Percentiles rank a stretch among this genome's conserved stretches.
phyloP scores from a whole-genome alignment of 2,113 vertebrate species.

The Electrona antarctica region DNA sequence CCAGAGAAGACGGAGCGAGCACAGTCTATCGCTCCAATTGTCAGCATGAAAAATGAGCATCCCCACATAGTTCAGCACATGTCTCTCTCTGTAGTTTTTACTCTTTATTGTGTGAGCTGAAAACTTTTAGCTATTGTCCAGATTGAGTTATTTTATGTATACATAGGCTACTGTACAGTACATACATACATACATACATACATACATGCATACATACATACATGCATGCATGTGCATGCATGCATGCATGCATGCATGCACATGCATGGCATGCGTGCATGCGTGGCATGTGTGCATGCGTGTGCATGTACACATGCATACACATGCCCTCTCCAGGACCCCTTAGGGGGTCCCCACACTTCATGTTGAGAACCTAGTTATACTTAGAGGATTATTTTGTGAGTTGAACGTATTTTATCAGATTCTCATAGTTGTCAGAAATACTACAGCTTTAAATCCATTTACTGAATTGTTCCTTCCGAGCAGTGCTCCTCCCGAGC shows the following conservation, averaged over 20 bases:
- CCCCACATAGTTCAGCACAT: not conserved
- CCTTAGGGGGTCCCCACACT: too few relatives aligned
- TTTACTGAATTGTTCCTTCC: slow-evolving; percentile 60
- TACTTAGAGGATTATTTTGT: slow-evolving; percentile 9
- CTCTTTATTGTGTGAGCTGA: slow-evolving; percentile 1
- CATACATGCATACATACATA: too few relatives aligned
- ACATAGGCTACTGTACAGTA: too few relatives aligned
- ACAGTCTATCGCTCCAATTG: not conserved
- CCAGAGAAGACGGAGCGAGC: not conserved
- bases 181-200: too few relatives aligned
- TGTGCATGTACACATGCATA: not conserved
- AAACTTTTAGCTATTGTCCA: not conserved
- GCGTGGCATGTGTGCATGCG: too few relatives aligned
- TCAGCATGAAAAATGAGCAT: too few relatives aligned
- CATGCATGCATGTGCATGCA: not conserved
- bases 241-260: not conserved
- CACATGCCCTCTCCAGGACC: not conserved
- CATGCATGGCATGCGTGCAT: too few relatives aligned
- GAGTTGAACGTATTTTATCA: slow-evolving; percentile 54
- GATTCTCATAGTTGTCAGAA: slow-evolving; percentile 47
- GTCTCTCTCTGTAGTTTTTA: not conserved
- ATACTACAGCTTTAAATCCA: slow-evolving; percentile 57
- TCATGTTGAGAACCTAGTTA: too few relatives aligned
- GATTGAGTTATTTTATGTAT: too few relatives aligned
- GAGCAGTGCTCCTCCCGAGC: too few relatives aligned